Conservation (phyloP, 2,113 vertebrate species). For the Hippoglossus stenolepis region DNA sequence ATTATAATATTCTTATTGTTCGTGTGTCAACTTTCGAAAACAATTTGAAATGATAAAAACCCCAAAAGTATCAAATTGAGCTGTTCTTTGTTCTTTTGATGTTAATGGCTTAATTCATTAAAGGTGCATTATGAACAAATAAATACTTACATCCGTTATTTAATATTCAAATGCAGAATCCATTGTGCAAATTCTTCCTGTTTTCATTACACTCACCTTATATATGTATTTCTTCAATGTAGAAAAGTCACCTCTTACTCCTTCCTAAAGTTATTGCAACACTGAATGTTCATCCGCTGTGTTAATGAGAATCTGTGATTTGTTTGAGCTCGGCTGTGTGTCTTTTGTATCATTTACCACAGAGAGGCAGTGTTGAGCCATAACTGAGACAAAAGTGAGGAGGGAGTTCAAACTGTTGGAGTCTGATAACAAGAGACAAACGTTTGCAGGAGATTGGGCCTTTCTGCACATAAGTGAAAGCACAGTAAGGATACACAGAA, state of each 20-base stretch:
- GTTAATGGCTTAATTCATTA: too few species aligned
- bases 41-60: too few species aligned
- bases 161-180: neutral
- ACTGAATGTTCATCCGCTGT: neutral
- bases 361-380: constrained; percentile 67
- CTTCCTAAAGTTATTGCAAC: neutral
- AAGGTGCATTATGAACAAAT: too few species aligned
- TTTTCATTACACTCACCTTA: neutral
- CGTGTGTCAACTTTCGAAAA: neutral
- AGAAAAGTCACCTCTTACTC: neutral
- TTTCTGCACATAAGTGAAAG: neutral
- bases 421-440: neutral
- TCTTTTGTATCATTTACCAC: constrained; percentile 42
- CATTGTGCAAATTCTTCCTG: neutral
- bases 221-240: too few species aligned
- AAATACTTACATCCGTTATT: too few species aligned
- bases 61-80: too few species aligned
- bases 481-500: neutral
- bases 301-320: neutral
- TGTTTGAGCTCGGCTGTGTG: neutral
- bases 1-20: neutral
- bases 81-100: too few species aligned
- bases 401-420: neutral
- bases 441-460: neutral
- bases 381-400: neutral